Percentiles rank a stretch among this genome's conserved stretches.
Conservation (phyloP, 2,113 vertebrate species). For the Mirza zaza region DNA sequence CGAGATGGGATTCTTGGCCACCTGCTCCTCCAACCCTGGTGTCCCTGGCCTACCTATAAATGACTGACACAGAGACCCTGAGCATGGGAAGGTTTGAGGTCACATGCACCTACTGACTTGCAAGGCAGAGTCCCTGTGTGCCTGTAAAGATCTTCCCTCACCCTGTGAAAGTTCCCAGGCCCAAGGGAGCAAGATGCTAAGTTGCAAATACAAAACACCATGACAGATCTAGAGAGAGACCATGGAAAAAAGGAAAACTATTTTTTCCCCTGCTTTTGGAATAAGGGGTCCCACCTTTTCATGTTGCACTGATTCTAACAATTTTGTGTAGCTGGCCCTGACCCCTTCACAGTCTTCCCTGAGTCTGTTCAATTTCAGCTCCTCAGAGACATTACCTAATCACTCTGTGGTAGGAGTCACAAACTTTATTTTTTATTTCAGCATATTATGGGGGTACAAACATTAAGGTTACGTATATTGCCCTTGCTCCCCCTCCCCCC, state of each 20-base stretch:
- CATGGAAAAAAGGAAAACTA: background rate
- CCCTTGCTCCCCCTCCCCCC: too few relatives aligned
- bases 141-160: background rate
- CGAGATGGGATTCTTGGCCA: background rate
- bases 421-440: background rate
- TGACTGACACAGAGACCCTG: background rate
- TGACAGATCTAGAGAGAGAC: background rate
- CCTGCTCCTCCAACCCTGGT: background rate
- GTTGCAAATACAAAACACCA: background rate
- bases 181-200: background rate
- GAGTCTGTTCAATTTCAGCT: background rate
- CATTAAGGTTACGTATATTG: too few relatives aligned
- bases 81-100: accelerated
- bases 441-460: too few relatives aligned
- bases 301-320: background rate
- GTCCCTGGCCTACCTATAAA: background rate
- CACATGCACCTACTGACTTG: background rate
- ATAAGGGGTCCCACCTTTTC: background rate
- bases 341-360: background rate
- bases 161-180: background rate
- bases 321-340: background rate
- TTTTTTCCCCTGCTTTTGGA: background rate
- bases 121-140: background rate
- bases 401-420: background rate
- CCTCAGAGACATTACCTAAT: background rate